Base-by-base conservation (phyloP, 2,113 vertebrate genomes). In the Hippocampus mohnikei region DNA sequence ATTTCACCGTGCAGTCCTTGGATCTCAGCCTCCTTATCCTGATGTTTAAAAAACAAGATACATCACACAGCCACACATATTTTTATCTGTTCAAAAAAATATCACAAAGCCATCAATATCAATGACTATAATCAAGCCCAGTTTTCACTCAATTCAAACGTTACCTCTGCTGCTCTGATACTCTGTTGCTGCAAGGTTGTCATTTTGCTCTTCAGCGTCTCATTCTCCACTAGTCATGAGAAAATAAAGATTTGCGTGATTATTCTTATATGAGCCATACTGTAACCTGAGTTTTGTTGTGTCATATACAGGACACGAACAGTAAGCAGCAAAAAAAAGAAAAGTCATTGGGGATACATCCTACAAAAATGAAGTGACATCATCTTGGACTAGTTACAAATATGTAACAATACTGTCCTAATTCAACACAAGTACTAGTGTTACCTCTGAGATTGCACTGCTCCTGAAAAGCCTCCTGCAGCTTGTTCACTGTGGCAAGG, bases 371-470 rank as follows among this genome's bases (percentile, higher is more conserved):
- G 12, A 65, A 27, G 1, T 18, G 21, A 65, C 15, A 27, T 46
- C 7, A 3, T 65, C 1, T 46, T 65, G 42, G 7, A 46, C 7
- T 18, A 27, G 41, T 16, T 23, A 46, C 23, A 27, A 44, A 64
- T 42, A 8, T 13, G n/a, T 64, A 23, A 42, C 20, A 58, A 27
- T 10, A 37, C 12, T 67, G 21, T 9, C 18, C 27, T 67, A n/a
- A 33, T 42, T 12, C 29, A 53, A 23, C 11, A 23, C n/a, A 13
- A 21, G n/a, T n/a, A 53, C 63, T 40, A 21, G 50, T 56, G 1
- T 20, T 92, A 98, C 96, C 94, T 95, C 94, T 95, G 78, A 96
- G 75, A 0, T 94, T 87, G 81, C 91, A 95, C 65, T 95, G 95
- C 81, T 92, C 92, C 79, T 94, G 92, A 75, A 97, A 80, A 21